These are phyloP conservation scores for Sarcophaga variegata DNA, from an alignment of 2,888 invertebrate species.

Conservation along the genomic window DNA sequence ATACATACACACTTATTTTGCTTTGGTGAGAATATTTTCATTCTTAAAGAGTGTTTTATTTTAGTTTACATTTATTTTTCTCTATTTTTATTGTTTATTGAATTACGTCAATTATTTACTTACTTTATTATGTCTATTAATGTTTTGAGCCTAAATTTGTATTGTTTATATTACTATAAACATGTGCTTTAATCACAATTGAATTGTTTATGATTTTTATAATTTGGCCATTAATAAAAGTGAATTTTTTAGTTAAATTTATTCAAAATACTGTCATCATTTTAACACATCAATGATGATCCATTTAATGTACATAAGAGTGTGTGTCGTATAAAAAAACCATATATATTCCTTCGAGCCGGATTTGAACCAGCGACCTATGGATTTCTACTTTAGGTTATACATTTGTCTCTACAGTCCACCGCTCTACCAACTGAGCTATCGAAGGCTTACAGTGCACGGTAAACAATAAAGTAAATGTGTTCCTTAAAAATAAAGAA, in stretches of 20 bases:
- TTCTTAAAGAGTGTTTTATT: no score
- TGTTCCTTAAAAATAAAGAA: no score
- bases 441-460: slow-evolving; percentile 73
- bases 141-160: background rate
- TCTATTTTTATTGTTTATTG: background rate
- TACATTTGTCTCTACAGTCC: slow-evolving; percentile 74
- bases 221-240: no score
- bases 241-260: no score
- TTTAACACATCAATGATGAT: no score
- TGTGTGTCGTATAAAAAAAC: no score
- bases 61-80: no score
- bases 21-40: no score
- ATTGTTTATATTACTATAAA: background rate
- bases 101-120: background rate
- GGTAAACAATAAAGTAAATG: no score
- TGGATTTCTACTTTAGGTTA: slow-evolving; percentile 72
- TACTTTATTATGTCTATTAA: background rate
- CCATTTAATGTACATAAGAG: no score
- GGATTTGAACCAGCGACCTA: slow-evolving; percentile 80
- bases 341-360: slow-evolving; percentile 76
- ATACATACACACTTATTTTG: no score
- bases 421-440: slow-evolving; percentile 80
- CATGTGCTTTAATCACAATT: background rate
- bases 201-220: background rate
- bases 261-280: no score